phyloP scores from a whole-genome alignment of 1,140 invertebrate species.

The Temnothorax longispinosus region DNA sequence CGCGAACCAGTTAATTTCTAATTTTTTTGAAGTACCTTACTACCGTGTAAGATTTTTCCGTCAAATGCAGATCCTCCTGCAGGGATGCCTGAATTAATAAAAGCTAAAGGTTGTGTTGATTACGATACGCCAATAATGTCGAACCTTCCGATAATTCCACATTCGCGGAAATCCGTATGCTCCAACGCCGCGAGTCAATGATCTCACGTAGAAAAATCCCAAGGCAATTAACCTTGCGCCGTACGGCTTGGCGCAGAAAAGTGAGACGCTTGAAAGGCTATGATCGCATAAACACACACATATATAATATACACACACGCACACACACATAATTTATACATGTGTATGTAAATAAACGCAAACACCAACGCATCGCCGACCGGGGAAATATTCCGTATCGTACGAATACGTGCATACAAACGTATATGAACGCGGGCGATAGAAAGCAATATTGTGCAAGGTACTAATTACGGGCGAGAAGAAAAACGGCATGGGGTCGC shows the following conservation, averaged over 20 bases:
- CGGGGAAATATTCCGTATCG: constrained; percentile 35
- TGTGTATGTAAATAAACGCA: neutral
- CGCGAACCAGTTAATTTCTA: neutral
- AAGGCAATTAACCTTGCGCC: constrained; percentile 52
- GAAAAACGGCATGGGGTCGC: constrained; percentile 44
- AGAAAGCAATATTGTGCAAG: constrained; percentile 31
- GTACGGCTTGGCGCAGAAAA: constrained; percentile 21
- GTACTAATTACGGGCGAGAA: constrained; percentile 63
- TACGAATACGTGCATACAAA: constrained; percentile 18
- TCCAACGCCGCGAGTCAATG: constrained; percentile 25
- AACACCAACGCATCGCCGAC: neutral
- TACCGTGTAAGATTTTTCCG: neutral
- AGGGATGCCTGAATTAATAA: constrained; percentile 21
- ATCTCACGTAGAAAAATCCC: constrained; percentile 45
- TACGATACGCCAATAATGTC: constrained; percentile 31
- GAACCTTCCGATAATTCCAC: constrained; percentile 45
- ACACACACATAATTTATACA: neutral
- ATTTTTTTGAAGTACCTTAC: neutral
- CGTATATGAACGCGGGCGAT: constrained; percentile 27
- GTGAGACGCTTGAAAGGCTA: constrained; percentile 39
- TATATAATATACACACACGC: too few relatives aligned
- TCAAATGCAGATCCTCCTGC: neutral
- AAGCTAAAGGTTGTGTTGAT: neutral
- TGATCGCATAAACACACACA: neutral
- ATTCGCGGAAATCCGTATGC: constrained; percentile 40